Percentiles rank a stretch among this genome's conserved stretches.
These are phyloP conservation scores for Frieseomelitta varia DNA, from an alignment of 1,140 invertebrate genomes.

Conservation along the genomic window DNA sequence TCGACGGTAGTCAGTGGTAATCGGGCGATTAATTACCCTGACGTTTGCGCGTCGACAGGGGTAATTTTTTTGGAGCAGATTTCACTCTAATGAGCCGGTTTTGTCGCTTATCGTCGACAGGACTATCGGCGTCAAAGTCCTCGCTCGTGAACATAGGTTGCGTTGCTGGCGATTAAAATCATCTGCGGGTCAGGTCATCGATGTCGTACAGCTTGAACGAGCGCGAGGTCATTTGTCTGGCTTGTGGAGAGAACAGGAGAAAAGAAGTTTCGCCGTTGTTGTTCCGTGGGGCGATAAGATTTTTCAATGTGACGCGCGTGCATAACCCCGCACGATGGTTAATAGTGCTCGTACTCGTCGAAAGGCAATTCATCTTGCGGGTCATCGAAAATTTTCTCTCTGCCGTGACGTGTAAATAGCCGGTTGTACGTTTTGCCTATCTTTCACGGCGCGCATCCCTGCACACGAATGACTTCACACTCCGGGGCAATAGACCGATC, in stretches of 20 bases:
- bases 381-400: slow-evolving; percentile 33
- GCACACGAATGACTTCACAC: slow-evolving; percentile 45
- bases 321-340: neutral
- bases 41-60: slow-evolving; percentile 1
- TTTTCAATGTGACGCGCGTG: neutral
- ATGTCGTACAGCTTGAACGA: neutral
- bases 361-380: slow-evolving; percentile 19
- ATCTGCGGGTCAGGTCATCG: neutral
- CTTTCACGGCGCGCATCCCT: slow-evolving; percentile 20
- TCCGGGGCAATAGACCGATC: slow-evolving; percentile 54
- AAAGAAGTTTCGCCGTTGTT: neutral
- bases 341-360: neutral
- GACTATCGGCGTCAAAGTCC: neutral
- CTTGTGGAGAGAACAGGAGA: neutral
- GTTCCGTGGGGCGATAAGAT: neutral
- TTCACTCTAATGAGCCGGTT: neutral
- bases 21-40: slow-evolving; percentile 15
- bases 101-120: neutral
- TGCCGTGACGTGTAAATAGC: slow-evolving; percentile 33
- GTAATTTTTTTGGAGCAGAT: neutral
- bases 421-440: slow-evolving; percentile 36
- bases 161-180: neutral
- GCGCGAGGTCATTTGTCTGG: neutral
- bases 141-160: too few species aligned
- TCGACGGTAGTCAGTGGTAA: neutral